phyloP scores from a whole-genome alignment of 1,140 invertebrate species.

The Drosophila ogumai region DNA sequence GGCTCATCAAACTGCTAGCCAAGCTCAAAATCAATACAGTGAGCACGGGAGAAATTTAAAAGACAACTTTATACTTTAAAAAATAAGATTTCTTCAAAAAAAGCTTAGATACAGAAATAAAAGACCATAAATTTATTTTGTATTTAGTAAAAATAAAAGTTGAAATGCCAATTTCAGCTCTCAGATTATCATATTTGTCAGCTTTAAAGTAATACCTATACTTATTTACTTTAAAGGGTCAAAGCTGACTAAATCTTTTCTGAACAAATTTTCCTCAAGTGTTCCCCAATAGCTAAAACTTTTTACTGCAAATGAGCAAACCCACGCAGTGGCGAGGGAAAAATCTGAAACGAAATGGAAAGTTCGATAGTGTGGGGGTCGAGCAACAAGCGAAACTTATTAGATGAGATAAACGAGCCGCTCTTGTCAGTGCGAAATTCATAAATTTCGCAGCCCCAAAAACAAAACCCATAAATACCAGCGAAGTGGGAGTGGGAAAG shows the following conservation, averaged over 20 bases:
- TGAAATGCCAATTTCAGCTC: no score
- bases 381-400: slow-evolving; percentile 66
- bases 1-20: slow-evolving; percentile 49
- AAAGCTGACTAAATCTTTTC: neutral
- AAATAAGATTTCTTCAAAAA: neutral
- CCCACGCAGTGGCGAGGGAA: slow-evolving; percentile 5
- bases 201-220: neutral
- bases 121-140: neutral
- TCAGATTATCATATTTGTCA: no score
- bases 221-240: fast-evolving
- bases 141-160: neutral
- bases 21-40: slow-evolving; percentile 61
- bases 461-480: slow-evolving; percentile 44
- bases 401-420: slow-evolving; percentile 57
- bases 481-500: neutral
- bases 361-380: slow-evolving; percentile 29
- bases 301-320: slow-evolving; percentile 73
- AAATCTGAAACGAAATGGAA: slow-evolving; percentile 45
- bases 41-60: slow-evolving; percentile 10
- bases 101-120: no score
- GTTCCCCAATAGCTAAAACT: slow-evolving; percentile 44
- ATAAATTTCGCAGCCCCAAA: slow-evolving; percentile 55
- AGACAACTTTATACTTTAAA: neutral
- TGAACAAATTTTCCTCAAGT: slow-evolving; percentile 3
- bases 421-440: slow-evolving; percentile 46